Evolutionary conservation across 2,888 invertebrate species (phyloP).

Genomic region (Acronicta psi): DNA sequence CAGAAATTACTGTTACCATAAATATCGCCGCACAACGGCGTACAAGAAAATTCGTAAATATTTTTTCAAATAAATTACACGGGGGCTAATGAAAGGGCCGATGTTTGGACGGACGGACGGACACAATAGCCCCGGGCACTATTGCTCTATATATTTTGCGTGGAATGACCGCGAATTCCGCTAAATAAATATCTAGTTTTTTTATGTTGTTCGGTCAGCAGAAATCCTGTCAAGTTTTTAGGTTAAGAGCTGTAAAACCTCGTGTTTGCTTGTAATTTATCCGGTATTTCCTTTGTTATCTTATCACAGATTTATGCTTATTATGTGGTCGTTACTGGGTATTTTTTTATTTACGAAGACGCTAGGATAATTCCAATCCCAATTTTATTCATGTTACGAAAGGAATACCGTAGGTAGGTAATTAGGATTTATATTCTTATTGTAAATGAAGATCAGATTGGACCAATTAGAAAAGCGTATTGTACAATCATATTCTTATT

Average conservation of each 20-base stretch:
- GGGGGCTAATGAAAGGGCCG: slow-evolving; percentile 69
- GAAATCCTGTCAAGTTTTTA: slow-evolving; percentile 43
- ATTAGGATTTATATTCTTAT: slow-evolving; percentile 29
- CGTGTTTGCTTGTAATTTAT: slow-evolving; percentile 48
- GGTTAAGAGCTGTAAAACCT: slow-evolving; percentile 40
- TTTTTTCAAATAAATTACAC: slow-evolving; percentile 68
- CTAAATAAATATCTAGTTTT: slow-evolving; percentile 67
- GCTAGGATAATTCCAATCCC: slow-evolving; percentile 32
- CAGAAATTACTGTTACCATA: slow-evolving; percentile 38
- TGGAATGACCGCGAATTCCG: slow-evolving; percentile 71
- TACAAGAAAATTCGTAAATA: slow-evolving; percentile 60
- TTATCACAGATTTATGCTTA: slow-evolving; percentile 40
- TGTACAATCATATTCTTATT: slow-evolving; percentile 27
- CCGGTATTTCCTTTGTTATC: slow-evolving; percentile 29
- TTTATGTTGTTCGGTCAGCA: slow-evolving; percentile 59
- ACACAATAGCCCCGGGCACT: slow-evolving; percentile 53
- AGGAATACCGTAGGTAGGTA: slow-evolving; percentile 18
- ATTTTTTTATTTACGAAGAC: slow-evolving; percentile 34
- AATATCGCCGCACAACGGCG: slow-evolving; percentile 52
- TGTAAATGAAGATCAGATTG: slow-evolving; percentile 35
- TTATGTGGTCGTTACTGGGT: slow-evolving; percentile 45
- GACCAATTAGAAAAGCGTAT: slow-evolving; percentile 32
- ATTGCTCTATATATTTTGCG: slow-evolving; percentile 71
- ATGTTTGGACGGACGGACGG: slow-evolving; percentile 50
- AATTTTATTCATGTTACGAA: slow-evolving; percentile 40